phyloP scores from a whole-genome alignment of 1,140 invertebrate species.

The Copidosoma floridanum region DNA sequence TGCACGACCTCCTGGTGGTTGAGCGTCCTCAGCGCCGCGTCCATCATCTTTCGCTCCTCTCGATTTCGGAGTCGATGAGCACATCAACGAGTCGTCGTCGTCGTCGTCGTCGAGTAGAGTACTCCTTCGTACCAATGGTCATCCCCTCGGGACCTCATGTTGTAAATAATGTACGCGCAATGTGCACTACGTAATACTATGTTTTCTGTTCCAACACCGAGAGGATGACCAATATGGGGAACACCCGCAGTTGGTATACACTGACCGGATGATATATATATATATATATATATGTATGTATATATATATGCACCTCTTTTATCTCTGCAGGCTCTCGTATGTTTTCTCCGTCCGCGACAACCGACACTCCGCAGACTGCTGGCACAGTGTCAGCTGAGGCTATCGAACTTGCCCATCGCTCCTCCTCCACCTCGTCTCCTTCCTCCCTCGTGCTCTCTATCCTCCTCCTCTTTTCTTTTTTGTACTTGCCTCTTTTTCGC shows the following conservation, averaged over 20 bases:
- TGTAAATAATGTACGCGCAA: too few species aligned
- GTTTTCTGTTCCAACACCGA: not conserved
- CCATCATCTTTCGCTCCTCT: slow-evolving; percentile 25
- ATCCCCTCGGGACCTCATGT: too few species aligned
- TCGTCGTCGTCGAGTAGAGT: not conserved
- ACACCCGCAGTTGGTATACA: too few species aligned
- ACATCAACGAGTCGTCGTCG: not conserved
- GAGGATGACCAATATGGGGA: too few species aligned
- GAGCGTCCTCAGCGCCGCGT: slow-evolving; percentile 30
- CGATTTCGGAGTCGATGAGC: not conserved
- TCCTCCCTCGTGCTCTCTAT: not conserved
- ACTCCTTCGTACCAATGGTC: not conserved
- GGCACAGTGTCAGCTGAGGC: slow-evolving; percentile 17
- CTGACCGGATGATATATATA: too few species aligned
- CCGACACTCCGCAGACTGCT: not conserved
- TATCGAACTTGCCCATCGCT: slow-evolving; percentile 14
- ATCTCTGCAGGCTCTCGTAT: too few species aligned
- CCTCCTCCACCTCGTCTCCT: not conserved
- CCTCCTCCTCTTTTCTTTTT: not conserved
- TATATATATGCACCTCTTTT: too few species aligned
- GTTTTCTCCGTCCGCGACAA: too few species aligned
- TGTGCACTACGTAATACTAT: too few species aligned
- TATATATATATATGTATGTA: too few species aligned
- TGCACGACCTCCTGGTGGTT: slow-evolving; percentile 66
- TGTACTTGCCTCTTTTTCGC: not conserved